These are phyloP conservation scores for Pangasius larnaudii DNA, from an alignment of 2,797 vertebrate genomes.

Conservation along the genomic window DNA sequence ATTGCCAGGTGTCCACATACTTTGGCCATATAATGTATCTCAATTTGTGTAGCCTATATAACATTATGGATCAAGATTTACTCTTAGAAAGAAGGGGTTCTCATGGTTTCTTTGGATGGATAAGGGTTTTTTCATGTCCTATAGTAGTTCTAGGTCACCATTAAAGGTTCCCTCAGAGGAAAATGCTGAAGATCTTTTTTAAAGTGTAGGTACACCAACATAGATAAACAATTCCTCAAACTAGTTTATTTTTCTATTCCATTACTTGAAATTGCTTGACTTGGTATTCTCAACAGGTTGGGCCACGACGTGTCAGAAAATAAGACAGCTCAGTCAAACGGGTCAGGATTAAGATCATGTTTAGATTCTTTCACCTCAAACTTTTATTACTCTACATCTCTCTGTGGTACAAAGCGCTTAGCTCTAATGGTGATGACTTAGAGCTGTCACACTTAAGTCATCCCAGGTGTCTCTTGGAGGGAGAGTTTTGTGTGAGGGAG, in stretches of 20 bases:
- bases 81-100: background rate
- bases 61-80: background rate
- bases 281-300: background rate
- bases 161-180: background rate
- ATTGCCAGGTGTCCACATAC: background rate
- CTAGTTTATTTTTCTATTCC: background rate
- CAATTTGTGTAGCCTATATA: background rate
- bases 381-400: slow-evolving; percentile 37
- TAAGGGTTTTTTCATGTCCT: background rate
- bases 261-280: background rate
- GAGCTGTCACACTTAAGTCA: slow-evolving; percentile 47
- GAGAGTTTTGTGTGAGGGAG: slow-evolving; percentile 17
- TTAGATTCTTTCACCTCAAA: slow-evolving; percentile 21
- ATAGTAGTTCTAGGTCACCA: background rate
- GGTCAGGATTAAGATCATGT: slow-evolving; percentile 34
- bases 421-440: slow-evolving; percentile 45
- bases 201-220: background rate
- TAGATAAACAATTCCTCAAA: background rate
- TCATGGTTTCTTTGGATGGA: background rate
- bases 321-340: background rate
- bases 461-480: slow-evolving; percentile 42
- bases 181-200: background rate
- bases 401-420: slow-evolving; percentile 42
- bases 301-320: background rate
- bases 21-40: background rate